Conservation (phyloP, 2,113 vertebrate species). For the Rhagologus leucostigma region DNA sequence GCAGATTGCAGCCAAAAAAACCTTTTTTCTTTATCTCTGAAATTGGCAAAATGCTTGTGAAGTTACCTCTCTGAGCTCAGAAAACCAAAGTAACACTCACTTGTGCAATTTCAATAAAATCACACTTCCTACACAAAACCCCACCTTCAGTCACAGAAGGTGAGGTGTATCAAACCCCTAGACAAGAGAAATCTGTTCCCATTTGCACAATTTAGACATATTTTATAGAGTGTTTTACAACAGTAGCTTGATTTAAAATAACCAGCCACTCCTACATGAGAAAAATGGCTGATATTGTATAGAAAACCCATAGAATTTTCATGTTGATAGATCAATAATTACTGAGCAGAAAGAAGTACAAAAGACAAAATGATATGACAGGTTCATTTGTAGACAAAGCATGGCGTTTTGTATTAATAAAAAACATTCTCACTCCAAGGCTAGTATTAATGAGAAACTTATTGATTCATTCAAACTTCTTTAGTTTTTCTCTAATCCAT, state of each 20-base stretch:
- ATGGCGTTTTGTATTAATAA: not conserved
- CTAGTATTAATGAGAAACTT: constrained; percentile 2
- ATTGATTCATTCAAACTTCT: constrained; percentile 5
- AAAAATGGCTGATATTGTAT: not conserved
- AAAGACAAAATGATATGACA: not conserved
- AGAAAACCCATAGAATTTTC: not conserved
- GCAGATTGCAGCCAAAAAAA: fast-evolving
- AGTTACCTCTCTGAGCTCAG: not conserved
- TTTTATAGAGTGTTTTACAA: not conserved
- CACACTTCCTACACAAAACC: not conserved
- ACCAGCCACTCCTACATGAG: not conserved
- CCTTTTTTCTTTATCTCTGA: not conserved
- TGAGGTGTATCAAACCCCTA: not conserved
- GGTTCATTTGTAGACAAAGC: not conserved
- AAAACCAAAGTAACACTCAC: not conserved
- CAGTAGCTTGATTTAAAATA: not conserved
- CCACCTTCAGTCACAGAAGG: not conserved
- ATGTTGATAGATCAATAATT: not conserved
- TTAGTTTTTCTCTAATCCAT: not conserved
- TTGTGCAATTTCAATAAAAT: not conserved
- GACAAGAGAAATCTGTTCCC: not conserved
- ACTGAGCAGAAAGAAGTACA: not conserved
- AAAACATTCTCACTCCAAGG: not conserved
- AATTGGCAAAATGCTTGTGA: not conserved
- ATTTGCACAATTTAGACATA: not conserved